Evolutionary conservation across 2,797 vertebrate species (phyloP).

Genomic region (Buphagus erythrorhynchus): DNA sequence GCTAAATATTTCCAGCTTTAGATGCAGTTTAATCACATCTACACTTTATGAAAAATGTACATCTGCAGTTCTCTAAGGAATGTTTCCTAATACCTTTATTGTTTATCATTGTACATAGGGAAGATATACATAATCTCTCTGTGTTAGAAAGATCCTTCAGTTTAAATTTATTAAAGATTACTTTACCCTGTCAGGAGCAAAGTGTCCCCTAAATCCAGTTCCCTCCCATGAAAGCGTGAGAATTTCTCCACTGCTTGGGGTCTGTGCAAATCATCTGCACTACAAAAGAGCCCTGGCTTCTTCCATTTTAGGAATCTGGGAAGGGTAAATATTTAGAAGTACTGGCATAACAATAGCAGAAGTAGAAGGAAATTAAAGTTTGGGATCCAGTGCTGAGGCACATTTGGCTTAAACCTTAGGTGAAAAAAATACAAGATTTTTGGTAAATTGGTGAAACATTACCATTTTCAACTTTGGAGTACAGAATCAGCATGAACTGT

Average conservation of each 20-base stretch:
- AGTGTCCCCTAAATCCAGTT: slow-evolving; percentile 62
- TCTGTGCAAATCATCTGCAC: slow-evolving; percentile 64
- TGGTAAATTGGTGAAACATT: neutral
- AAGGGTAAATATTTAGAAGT: slow-evolving; percentile 91
- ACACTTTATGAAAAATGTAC: neutral
- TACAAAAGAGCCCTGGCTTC: slow-evolving; percentile 68
- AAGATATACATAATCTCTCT: slow-evolving; percentile 24
- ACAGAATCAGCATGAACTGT: neutral
- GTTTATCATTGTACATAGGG: neutral
- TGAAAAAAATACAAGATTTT: slow-evolving; percentile 34
- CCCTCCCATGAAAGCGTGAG: slow-evolving; percentile 69
- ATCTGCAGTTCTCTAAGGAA: slow-evolving; percentile 7
- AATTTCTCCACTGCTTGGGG: slow-evolving; percentile 61
- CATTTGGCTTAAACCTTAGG: slow-evolving; percentile 20
- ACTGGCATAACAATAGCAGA: slow-evolving; percentile 81
- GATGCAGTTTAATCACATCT: neutral
- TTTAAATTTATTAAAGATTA: slow-evolving; percentile 58
- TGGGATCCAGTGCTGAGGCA: slow-evolving; percentile 63
- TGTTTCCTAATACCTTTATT: slow-evolving; percentile 22
- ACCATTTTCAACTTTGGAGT: neutral
- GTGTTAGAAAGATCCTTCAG: slow-evolving; percentile 42
- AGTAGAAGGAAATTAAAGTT: slow-evolving; percentile 79
- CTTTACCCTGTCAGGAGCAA: slow-evolving; percentile 50
- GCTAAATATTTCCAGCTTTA: neutral
- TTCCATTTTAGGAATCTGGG: slow-evolving; percentile 82